Percentiles rank a stretch among this genome's conserved stretches.
Evolutionary conservation across 2,113 vertebrate species (phyloP).

Genomic region (Piprites chloris): DNA sequence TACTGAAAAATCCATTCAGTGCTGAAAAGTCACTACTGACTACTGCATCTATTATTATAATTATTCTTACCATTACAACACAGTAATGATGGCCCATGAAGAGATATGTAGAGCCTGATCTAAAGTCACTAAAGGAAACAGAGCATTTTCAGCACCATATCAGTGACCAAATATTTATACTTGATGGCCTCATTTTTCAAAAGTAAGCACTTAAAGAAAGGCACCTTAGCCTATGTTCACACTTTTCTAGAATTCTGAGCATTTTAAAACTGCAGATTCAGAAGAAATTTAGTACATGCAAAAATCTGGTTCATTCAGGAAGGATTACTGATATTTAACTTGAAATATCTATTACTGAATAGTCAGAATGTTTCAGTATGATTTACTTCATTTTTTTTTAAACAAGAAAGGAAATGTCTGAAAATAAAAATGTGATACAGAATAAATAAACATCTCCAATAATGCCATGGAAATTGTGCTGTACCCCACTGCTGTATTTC

Average conservation of each 20-base stretch:
- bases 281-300: background rate
- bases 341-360: background rate
- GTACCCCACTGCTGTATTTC: background rate
- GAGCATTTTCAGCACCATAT: background rate
- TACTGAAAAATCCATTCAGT: constrained; percentile 11
- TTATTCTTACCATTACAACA: background rate
- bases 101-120: background rate
- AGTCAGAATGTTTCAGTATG: background rate
- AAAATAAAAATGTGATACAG: background rate
- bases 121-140: background rate
- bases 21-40: background rate
- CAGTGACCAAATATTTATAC: background rate
- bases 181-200: background rate
- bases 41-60: background rate
- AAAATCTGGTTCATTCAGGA: background rate
- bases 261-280: background rate
- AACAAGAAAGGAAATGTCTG: background rate
- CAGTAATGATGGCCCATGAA: background rate
- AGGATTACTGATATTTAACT: background rate
- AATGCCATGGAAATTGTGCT: background rate
- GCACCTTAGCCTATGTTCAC: background rate
- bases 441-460: background rate
- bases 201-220: background rate
- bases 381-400: background rate
- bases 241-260: background rate